Base-by-base conservation (phyloP, 2,888 invertebrate species). In the Clepsis dumicolana region DNA sequence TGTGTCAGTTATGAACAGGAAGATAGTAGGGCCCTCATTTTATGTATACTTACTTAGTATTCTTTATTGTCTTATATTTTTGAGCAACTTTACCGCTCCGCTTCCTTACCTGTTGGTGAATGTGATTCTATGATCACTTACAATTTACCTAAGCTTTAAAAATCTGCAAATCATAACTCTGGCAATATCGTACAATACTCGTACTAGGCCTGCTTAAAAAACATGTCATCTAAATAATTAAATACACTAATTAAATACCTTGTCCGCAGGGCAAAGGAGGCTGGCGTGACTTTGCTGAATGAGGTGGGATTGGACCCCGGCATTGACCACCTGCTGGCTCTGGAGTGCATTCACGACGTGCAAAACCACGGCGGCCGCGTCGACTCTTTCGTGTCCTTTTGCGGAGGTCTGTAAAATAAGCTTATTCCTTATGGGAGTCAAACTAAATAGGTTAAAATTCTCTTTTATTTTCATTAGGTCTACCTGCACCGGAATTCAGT, bases 231-330 rank as follows among this genome's bases (percentile, higher is more conserved):
- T 10, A 50, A 21, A 24, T 24, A 21, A 21, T 24, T 4, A 1
- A 10, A 16, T 48, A 38, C 38, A 32, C 4, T n/a, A 0, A n/a
- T n/a, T 38, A 2, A 0, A 44, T 48, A 21, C 8, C 12, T 18
- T 5, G 1, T 48, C 21, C 79, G n/a, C 74, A 97, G 97, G 65
- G 99, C 99, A 0, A 94, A 95, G 59, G 96, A 97, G 35, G 98
- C 98, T 0, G 98, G 98, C 0, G 94, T 99, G 0, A 99, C 99
- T 0, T 95, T 99, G 50, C 93, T 99, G 73, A 99, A 99, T 83
- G 99, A 99, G 92, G 97, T 99, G 0, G 99, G 99, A 0, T 94
- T 99, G 32, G 99, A 99, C 85, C 99, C 99, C 0, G 99, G 99
- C n/a, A 98, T 99, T 75, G 99, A 99, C 87, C 99, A 99, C 88